Conservation (phyloP, 2,113 vertebrate species). For the Bungarus multicinctus region DNA sequence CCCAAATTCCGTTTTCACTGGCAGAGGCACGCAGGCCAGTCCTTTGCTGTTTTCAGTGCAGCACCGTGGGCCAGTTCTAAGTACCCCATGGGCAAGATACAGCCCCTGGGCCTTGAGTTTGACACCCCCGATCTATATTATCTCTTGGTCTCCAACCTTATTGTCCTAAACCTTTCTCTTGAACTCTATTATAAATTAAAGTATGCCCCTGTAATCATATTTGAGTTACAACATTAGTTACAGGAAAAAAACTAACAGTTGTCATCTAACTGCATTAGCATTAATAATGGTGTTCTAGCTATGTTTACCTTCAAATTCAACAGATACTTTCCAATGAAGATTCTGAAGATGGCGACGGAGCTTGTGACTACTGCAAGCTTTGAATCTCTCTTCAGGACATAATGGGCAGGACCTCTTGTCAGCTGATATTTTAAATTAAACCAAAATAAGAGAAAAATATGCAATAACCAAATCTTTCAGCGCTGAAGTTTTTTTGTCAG, state of each 20-base stretch:
- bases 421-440: constrained; percentile 67
- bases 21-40: too few relatives aligned
- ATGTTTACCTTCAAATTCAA: constrained; percentile 89
- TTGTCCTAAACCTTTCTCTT: background rate
- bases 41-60: too few relatives aligned
- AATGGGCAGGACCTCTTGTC: constrained; percentile 86
- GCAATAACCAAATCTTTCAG: background rate
- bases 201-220: background rate
- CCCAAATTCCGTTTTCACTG: too few relatives aligned
- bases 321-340: constrained; percentile 96
- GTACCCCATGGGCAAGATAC: too few relatives aligned
- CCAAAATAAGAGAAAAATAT: constrained; percentile 16
- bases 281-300: background rate
- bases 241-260: background rate
- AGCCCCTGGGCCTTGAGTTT: too few relatives aligned
- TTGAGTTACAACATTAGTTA: background rate
- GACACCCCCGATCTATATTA: background rate
- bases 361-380: constrained; percentile 87
- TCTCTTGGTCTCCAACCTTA: background rate
- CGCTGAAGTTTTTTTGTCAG: background rate
- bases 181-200: background rate
- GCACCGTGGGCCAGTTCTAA: too few relatives aligned
- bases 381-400: constrained; percentile 92
- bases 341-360: constrained; percentile 91
- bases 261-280: background rate